A percentile compares a stretch with the other conserved stretches of the same genome.
Conservation (phyloP, 2,113 vertebrate species). For the Microtus pennsylvanicus region DNA sequence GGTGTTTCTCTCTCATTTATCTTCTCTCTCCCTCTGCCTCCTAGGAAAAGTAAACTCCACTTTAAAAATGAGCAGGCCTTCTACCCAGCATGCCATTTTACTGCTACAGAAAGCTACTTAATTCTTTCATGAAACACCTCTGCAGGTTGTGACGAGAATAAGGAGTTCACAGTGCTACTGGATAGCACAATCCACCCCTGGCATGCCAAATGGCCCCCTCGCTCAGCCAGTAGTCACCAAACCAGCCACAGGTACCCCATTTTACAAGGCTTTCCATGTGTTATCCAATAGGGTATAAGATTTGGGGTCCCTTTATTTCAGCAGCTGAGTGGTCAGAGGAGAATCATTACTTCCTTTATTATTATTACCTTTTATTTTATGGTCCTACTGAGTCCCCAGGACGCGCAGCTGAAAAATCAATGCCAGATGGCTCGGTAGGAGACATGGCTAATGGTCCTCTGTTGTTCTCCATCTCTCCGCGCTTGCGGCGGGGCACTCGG, state of each 20-base stretch:
- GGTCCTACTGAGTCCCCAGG: constrained; percentile 31
- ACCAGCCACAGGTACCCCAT: background rate
- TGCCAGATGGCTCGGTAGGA: constrained; percentile 68
- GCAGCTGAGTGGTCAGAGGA: constrained; percentile 52
- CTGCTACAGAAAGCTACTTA: constrained; percentile 60
- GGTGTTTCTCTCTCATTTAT: background rate
- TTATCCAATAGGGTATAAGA: constrained; percentile 61
- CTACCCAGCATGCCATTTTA: constrained; percentile 47
- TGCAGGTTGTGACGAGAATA: constrained; percentile 52
- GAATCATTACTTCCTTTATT: constrained; percentile 70
- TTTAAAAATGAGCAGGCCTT: constrained; percentile 40
- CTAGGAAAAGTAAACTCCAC: background rate
- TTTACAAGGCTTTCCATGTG: constrained; percentile 37
- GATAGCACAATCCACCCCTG: background rate
- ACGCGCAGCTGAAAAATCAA: constrained; percentile 68
- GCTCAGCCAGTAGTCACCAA: background rate
- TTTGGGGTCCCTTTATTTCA: constrained; percentile 56
- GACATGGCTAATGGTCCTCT: constrained; percentile 28
- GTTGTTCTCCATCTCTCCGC: background rate
- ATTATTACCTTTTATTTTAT: constrained; percentile 51
- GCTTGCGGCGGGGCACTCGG: background rate
- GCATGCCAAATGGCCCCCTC: background rate
- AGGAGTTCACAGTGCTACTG: constrained; percentile 57
- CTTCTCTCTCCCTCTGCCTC: background rate
- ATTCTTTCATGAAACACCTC: constrained; percentile 70